A percentile compares a stretch with the other conserved stretches of the same genome.
These are phyloP conservation scores for Eutrigla gurnardus DNA, from an alignment of 2,797 vertebrate genomes.

Conservation along the genomic window DNA sequence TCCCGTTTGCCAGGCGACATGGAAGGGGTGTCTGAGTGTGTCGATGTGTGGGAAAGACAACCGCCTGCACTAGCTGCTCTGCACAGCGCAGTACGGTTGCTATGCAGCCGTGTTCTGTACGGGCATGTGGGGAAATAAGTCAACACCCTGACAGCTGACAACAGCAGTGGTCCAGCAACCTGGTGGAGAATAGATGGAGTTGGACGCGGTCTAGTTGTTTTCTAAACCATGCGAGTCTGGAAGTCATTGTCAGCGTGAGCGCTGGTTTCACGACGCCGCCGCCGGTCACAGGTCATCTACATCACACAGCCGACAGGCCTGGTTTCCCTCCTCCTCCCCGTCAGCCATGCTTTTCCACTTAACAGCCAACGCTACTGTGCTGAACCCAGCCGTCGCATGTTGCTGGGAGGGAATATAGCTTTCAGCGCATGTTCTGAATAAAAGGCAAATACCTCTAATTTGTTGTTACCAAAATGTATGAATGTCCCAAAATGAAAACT, in stretches of 20 bases:
- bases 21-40: constrained; percentile 5
- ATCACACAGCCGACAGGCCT: constrained; percentile 54
- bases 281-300: constrained; percentile 69
- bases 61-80: constrained; percentile 6
- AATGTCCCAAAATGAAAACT: not conserved
- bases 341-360: constrained; percentile 45
- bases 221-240: constrained; percentile 61
- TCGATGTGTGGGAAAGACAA: constrained; percentile 12
- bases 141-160: constrained; percentile 61
- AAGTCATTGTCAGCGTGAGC: constrained; percentile 58
- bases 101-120: constrained; percentile 48
- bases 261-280: constrained; percentile 46
- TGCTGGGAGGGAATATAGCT: not conserved
- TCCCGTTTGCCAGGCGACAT: constrained; percentile 42
- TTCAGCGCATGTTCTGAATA: not conserved
- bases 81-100: constrained; percentile 21
- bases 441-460: not conserved
- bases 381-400: constrained; percentile 26
- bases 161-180: constrained; percentile 45
- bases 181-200: constrained; percentile 36
- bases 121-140: constrained; percentile 50
- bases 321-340: constrained; percentile 50
- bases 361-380: constrained; percentile 43
- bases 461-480: not conserved
- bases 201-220: constrained; percentile 56